These are phyloP conservation scores for Sparidentex hasta DNA, from an alignment of 2,797 vertebrate species.

Conservation along the genomic window DNA sequence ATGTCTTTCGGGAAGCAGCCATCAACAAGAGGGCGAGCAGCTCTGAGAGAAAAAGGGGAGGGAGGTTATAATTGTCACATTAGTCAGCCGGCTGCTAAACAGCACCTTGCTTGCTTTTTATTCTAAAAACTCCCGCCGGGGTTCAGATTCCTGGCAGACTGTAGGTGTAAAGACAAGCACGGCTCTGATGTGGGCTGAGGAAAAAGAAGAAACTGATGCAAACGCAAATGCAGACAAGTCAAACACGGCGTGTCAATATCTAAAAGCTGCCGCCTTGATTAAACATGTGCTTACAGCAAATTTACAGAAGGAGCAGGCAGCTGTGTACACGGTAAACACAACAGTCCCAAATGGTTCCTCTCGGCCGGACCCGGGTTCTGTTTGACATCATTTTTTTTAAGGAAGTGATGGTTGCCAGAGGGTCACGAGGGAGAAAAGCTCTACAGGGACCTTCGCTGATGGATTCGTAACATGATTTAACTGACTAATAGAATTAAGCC, in stretches of 20 bases:
- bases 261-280: conserved; percentile 45
- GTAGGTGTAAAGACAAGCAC: conserved; percentile 42
- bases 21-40: conserved; percentile 31
- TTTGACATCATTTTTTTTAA: conserved; percentile 11
- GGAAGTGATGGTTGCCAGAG: conserved; percentile 27
- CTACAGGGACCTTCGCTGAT: conserved; percentile 43
- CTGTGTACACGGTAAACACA: conserved; percentile 43
- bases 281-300: conserved; percentile 43
- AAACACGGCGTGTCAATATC: conserved; percentile 34
- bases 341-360: conserved; percentile 29
- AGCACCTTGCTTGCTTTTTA: conserved; percentile 43
- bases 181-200: conserved; percentile 22
- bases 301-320: conserved; percentile 34
- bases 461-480: conserved; percentile 51
- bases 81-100: conserved; percentile 47
- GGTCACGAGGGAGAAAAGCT: conserved; percentile 23
- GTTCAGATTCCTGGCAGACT: conserved; percentile 59
- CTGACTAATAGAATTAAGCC: conserved; percentile 28
- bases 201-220: conserved; percentile 28
- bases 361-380: not conserved
- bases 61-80: conserved; percentile 39
- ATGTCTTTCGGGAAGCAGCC: conserved; percentile 34
- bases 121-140: conserved; percentile 27
- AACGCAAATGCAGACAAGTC: conserved; percentile 21
- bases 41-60: conserved; percentile 42